Evolutionary conservation across 2,113 vertebrate species (phyloP), one percentile per base, ranked within the genome.

Genomic region (Epinephelus moara): DNA sequence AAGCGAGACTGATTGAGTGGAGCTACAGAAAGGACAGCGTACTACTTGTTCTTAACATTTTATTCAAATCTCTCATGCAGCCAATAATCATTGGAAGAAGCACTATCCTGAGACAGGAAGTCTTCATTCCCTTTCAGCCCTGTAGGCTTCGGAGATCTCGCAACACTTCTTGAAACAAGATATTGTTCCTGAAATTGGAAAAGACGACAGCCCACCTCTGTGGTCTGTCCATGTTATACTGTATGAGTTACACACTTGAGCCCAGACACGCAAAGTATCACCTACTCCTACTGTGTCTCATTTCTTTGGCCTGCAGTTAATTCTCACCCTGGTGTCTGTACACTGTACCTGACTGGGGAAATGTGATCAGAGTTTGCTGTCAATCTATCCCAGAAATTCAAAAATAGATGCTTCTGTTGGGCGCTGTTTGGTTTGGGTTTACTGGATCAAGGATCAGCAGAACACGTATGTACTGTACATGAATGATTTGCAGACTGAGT

Each of bases 301-400:
- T 82, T 62, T 53, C 59, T 61, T 50, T 14, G 47, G 47, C 74
- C 60, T 59, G 61, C 60, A 57, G 52, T 74, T 80, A 60, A 78
- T 80, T 89, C 89, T 80, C 82, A 66, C 85, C 68, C 66, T 63
- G 62, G 52, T 62, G 67, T 79, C 30, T 18, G 53, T 4, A 37
- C 9, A 40, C 62, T 60, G 10, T 23, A 82, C 71, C 72, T 70
- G 56, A 76, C 67, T 6, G 49, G 21, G 50, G 85, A 80, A 66
- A 88, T 67, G 63, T 63, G 73, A 83, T 72, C 47, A 60, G 70
- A 75, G 59, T 78, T 40, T 30, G 47, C 42, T 67, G 73, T 78
- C 53, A 3, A 0, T 50, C 75, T 69, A 6, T 50, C 27, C n/a
- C 55, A 64, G 33, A 33, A 47, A 80, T 63, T 67, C 17, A 56